Conservation (phyloP, 2,888 invertebrate genomes). For the Tipula helvola region DNA sequence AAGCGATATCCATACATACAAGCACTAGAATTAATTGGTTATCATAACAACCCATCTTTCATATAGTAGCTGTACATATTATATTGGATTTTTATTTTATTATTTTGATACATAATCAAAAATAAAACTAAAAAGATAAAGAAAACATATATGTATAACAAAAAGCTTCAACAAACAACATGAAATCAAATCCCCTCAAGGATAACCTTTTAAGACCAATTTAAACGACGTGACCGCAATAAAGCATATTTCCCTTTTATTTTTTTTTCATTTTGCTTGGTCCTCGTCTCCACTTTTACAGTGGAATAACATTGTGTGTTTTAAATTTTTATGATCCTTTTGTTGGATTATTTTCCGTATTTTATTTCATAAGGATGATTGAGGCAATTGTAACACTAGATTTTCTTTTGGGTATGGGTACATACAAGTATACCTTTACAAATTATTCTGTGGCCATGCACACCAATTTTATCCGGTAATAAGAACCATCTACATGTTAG, state of each 20-base stretch:
- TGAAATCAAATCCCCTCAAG: constrained; percentile 4
- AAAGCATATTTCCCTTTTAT: background rate
- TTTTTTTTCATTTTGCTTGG: background rate
- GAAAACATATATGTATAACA: background rate
- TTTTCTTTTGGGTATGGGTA: background rate
- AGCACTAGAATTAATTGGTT: background rate
- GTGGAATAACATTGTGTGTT: background rate
- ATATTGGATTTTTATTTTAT: background rate
- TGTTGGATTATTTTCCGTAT: background rate
- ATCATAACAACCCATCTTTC: background rate
- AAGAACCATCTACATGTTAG: background rate
- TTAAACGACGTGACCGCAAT: constrained; percentile 4
- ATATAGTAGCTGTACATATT: background rate
- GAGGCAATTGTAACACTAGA: background rate
- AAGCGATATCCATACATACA: background rate
- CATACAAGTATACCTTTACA: background rate
- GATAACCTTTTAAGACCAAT: constrained; percentile 4
- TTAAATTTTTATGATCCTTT: background rate
- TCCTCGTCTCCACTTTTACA: background rate
- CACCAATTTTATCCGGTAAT: background rate
- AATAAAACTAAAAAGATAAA: background rate
- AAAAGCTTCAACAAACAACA: background rate
- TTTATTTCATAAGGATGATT: background rate
- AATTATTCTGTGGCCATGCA: background rate
- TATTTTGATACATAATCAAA: background rate